Base-by-base conservation (phyloP, 2,797 vertebrate species). In the Myoxocephalus aenaeus region DNA sequence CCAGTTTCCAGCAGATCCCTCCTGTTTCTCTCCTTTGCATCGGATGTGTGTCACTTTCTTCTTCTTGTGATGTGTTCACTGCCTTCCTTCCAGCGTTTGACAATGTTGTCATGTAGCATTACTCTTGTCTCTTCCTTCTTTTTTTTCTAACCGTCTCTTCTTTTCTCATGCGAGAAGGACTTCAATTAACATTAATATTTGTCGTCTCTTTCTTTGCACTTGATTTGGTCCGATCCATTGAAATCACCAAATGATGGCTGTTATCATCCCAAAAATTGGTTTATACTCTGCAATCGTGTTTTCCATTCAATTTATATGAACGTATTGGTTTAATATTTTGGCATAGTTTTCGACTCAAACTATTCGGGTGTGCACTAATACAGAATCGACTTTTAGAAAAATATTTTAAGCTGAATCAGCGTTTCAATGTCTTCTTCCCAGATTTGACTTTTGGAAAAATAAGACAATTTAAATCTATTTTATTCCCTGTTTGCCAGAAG, bases 1-100 rank as follows among this genome's bases (percentile, higher is more conserved):
- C 79, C 44, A 83, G 32, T 72, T 83, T 83, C 22, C 66, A 54
- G 69, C 29, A 27, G 18, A 68, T 65, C 53, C 5, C 40, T 83
- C 46, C 68, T 65, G 44, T 59, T 65, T 22, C 12, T 32, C 62
- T 69, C 27, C 18, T 70, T 42, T 36, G 32, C 53, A 65, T 62
- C 70, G 15, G 81, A 74, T 68, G 64, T 68, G 64, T 73, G 65
- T 84, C 73, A 18, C 4, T 64, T 86, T 22, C 54, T 7, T 53
- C 25, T 70, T 42, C 22, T 22, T 58, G 10, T 25, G 73, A 63
- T 34, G 61, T 6, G 40, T 83, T 80, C 14, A 44, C 71, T 77
- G 66, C 18, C 36, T 34, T 53, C 20, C 51, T 73, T 75, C 32
- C 3, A 46, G 29, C 54, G 20, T 70, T 32, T 44, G n/a, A 65